Percentiles rank a stretch among this genome's conserved stretches.
Evolutionary conservation across 2,888 invertebrate genomes (phyloP).

Genomic region (Parnassius mnemosyne): DNA sequence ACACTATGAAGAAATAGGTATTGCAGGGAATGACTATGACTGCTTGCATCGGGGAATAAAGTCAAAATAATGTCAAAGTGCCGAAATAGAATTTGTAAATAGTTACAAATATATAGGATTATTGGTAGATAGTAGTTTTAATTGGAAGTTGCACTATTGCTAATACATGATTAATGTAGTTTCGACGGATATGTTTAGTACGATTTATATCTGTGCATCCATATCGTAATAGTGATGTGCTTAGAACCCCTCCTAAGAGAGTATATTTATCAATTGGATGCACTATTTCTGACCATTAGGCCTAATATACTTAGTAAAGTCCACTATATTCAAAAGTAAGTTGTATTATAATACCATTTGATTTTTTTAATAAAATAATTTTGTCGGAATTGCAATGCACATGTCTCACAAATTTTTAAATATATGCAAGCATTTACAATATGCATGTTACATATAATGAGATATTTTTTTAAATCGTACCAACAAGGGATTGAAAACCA

Average conservation of each 20-base stretch:
- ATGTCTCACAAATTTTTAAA: not conserved
- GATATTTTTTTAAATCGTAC: too few species aligned
- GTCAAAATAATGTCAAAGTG: too few species aligned
- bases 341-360: not conserved
- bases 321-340: slow-evolving; percentile 2
- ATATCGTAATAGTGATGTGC: slow-evolving; percentile 4
- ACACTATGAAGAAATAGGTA: too few species aligned
- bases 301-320: slow-evolving; percentile 16
- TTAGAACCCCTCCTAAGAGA: slow-evolving; percentile 4
- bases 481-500: too few species aligned
- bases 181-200: slow-evolving; percentile 17
- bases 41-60: too few species aligned
- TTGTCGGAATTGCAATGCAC: slow-evolving; percentile 16
- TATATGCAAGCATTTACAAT: not conserved
- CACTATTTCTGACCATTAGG: slow-evolving; percentile 13
- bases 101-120: too few species aligned
- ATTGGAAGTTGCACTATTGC: too few species aligned
- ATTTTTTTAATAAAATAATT: not conserved
- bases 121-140: too few species aligned
- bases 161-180: too few species aligned
- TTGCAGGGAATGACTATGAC: too few species aligned
- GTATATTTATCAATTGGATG: slow-evolving; percentile 9
- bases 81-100: too few species aligned
- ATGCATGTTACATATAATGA: not conserved
- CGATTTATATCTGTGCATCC: slow-evolving; percentile 13